Percentiles rank a stretch among this genome's conserved stretches.
phyloP scores from a whole-genome alignment of 2,888 invertebrate species.

The Euplexia lucipara region DNA sequence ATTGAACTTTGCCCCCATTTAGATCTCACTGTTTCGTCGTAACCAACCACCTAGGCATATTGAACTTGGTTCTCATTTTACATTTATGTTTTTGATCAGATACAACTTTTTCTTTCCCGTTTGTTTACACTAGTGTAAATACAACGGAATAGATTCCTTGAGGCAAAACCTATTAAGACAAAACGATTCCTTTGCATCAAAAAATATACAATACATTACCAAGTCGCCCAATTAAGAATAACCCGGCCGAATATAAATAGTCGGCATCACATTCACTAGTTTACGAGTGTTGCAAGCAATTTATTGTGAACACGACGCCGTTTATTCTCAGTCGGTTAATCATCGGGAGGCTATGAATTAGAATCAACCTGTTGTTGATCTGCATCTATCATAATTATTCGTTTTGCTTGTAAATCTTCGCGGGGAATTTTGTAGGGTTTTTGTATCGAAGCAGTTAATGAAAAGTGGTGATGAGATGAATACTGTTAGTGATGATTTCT shows the following conservation, averaged over 20 bases:
- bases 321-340: slow-evolving; percentile 71
- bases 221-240: slow-evolving; percentile 63
- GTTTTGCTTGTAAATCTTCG: slow-evolving; percentile 50
- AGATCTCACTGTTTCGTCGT: too few species aligned
- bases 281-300: slow-evolving; percentile 66
- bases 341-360: slow-evolving; percentile 70
- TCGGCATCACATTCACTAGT: slow-evolving; percentile 62
- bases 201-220: slow-evolving; percentile 43
- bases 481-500: too few species aligned
- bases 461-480: too few species aligned
- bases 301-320: slow-evolving; percentile 67
- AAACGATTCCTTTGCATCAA: slow-evolving; percentile 9
- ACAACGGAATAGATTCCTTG: not conserved
- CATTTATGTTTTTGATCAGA: too few species aligned
- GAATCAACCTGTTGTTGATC: slow-evolving; percentile 67
- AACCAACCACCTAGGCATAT: too few species aligned
- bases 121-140: too few species aligned
- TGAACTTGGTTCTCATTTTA: too few species aligned
- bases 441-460: slow-evolving; percentile 23
- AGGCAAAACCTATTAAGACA: not conserved
- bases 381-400: slow-evolving; percentile 67
- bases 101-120: too few species aligned
- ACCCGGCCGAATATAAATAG: slow-evolving; percentile 69
- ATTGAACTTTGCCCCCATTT: too few species aligned
- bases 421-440: slow-evolving; percentile 14